These are phyloP conservation scores for Zygaena filipendulae DNA, from an alignment of 2,888 invertebrate genomes.

Conservation along the genomic window DNA sequence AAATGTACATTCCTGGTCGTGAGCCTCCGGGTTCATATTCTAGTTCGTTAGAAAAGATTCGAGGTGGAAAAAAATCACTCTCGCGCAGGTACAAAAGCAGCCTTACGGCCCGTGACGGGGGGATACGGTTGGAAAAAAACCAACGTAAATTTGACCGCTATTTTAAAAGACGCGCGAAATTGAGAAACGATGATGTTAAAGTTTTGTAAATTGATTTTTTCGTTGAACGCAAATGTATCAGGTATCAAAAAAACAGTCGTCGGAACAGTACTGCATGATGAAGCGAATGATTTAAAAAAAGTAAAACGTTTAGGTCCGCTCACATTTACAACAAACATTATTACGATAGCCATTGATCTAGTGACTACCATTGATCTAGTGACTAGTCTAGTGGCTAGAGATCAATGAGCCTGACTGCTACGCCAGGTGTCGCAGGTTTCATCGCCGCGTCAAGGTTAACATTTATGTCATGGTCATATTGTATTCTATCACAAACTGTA, in stretches of 20 bases:
- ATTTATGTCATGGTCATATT: too few relatives aligned
- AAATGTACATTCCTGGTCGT: conserved; percentile 36
- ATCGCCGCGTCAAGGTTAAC: too few relatives aligned
- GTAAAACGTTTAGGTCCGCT: too few relatives aligned
- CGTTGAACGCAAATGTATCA: conserved; percentile 4
- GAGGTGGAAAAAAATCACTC: conserved; percentile 29
- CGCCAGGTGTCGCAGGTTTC: too few relatives aligned
- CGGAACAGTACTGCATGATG: too few relatives aligned
- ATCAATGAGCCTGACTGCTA: too few relatives aligned
- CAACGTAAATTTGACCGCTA: conserved; percentile 10
- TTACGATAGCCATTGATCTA: too few relatives aligned
- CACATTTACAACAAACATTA: too few relatives aligned
- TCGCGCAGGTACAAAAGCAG: conserved; percentile 33
- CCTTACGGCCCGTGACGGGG: conserved; percentile 31
- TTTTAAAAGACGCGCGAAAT: conserved; percentile 39
- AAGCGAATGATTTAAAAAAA: too few relatives aligned
- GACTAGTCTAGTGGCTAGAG: too few relatives aligned
- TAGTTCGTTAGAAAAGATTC: conserved; percentile 13
- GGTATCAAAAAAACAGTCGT: conserved; percentile 3
- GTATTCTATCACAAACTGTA: too few relatives aligned
- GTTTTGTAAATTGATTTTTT: conserved; percentile 19
- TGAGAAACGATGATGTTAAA: conserved; percentile 25
- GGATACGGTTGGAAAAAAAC: conserved; percentile 14
- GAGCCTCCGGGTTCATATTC: background rate
- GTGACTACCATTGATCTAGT: too few relatives aligned